phyloP scores from a whole-genome alignment of 2,113 vertebrate genomes.

The Eulacestoma nigropectus region DNA sequence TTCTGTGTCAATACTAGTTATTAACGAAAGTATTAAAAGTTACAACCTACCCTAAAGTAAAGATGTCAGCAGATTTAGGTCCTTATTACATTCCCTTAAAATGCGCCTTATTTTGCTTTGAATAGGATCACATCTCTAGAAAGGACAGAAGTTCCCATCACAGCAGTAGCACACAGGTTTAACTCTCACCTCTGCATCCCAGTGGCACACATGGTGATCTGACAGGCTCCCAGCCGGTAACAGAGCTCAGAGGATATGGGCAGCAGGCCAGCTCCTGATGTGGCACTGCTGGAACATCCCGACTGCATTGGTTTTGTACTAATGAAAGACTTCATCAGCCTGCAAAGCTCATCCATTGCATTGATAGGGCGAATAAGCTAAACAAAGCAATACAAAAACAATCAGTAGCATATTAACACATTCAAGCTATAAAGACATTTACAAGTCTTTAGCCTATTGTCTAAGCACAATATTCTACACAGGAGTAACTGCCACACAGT shows the following conservation, averaged over 20 bases:
- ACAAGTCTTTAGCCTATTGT: not conserved
- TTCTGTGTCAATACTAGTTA: not conserved
- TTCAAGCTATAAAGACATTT: not conserved
- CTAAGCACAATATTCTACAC: not conserved
- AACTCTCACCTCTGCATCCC: slow-evolving; percentile 91
- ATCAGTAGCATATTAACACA: not conserved
- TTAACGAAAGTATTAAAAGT: not conserved
- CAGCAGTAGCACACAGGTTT: not conserved
- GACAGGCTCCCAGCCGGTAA: slow-evolving; percentile 92
- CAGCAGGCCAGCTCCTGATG: slow-evolving; percentile 81
- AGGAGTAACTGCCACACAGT: not conserved
- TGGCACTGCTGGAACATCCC: slow-evolving; percentile 56
- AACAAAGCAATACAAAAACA: not conserved
- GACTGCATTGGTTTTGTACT: slow-evolving; percentile 67
- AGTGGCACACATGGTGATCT: slow-evolving; percentile 90
- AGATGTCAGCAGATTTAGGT: not conserved
- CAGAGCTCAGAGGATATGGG: slow-evolving; percentile 93
- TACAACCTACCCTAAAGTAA: not conserved
- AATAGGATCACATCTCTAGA: not conserved
- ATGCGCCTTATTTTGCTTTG: not conserved
- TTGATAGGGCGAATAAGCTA: slow-evolving; percentile 96
- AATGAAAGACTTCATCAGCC: slow-evolving; percentile 89
- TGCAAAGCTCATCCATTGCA: slow-evolving; percentile 94
- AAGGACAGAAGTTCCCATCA: not conserved
- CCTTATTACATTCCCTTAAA: not conserved